Evolutionary conservation across 2,113 vertebrate genomes (phyloP), one percentile per base, ranked within the genome.

Genomic region (Prietella phreatophila): DNA sequence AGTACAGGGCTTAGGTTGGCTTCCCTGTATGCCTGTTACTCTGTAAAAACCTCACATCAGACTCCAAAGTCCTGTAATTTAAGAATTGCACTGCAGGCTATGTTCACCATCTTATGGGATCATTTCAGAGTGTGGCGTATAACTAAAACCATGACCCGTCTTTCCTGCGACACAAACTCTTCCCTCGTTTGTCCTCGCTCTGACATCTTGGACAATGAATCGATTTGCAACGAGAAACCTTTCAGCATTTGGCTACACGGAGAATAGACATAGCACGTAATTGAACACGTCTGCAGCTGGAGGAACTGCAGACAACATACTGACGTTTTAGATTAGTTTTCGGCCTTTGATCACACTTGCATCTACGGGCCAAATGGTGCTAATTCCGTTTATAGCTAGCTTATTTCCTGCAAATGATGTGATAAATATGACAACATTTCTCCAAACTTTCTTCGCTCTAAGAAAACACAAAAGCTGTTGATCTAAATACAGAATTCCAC

Each of bases 41-140:
- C 63, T n/a, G 5, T 42, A 67, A 67, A 84, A 82, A 56, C 22
- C 22, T 86, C 73, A 63, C 42, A 25, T 85, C 83, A 78, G 69
- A 87, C 86, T 71, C 79, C 61, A 30, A 61, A 82, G 73, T 81
- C 87, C 87, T 84, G 82, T 84, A 84, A 83, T 76, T 83, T 76
- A 63, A 76, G 81, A 71, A 76, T 55, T 65, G 36, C 30, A n/a
- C 79, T 73, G 65, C 79, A 82, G 86, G 53, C 63, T 69, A 17
- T 82, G 61, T 30, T 76, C 85, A 50, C 69, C 20, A 33, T 65
- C 58, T 84, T 53, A 20, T 56, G 30, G 42, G 17, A 79, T 22
- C 27, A 83, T 83, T 60, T 87, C 39, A 83, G 80, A 82, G 67
- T 87, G 56, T 47, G 58, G 36, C 4, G 30, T 83, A 11, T 63